Evolutionary conservation across 2,113 vertebrate genomes (phyloP).

Genomic region (Rhinolophus sinicus): DNA sequence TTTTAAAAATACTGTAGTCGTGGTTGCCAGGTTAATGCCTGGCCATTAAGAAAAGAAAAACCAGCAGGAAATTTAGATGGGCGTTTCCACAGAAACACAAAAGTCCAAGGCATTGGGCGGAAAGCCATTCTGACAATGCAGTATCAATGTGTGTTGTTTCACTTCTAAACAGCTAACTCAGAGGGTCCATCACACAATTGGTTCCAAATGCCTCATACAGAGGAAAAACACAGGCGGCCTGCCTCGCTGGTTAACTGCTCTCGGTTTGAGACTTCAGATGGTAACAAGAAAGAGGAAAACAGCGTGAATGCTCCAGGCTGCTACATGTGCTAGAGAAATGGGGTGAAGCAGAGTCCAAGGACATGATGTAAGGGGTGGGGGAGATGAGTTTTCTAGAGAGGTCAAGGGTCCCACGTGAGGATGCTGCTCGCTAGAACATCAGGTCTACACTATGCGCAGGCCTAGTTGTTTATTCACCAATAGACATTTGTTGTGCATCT

Average conservation of each 20-base stretch:
- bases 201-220: conserved; percentile 67
- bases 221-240: background rate
- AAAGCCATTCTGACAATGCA: conserved; percentile 72
- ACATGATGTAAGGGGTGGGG: accelerated
- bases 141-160: conserved; percentile 42
- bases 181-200: conserved; percentile 55
- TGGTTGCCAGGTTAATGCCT: conserved; percentile 62
- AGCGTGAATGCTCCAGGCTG: background rate
- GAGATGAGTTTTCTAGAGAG: background rate
- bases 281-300: conserved; percentile 1
- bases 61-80: conserved; percentile 73
- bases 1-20: background rate
- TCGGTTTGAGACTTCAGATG: background rate
- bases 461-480: background rate
- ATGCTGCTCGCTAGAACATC: background rate
- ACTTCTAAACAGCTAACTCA: conserved; percentile 63
- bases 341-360: background rate
- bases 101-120: conserved; percentile 46
- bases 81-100: conserved; percentile 72
- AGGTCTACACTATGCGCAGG: accelerated
- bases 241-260: background rate
- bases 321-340: background rate
- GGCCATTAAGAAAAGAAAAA: conserved; percentile 47
- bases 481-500: background rate
- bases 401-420: background rate